These are phyloP conservation scores for Lepidotrigona ventralis DNA, from an alignment of 1,140 invertebrate species.

Conservation along the genomic window DNA sequence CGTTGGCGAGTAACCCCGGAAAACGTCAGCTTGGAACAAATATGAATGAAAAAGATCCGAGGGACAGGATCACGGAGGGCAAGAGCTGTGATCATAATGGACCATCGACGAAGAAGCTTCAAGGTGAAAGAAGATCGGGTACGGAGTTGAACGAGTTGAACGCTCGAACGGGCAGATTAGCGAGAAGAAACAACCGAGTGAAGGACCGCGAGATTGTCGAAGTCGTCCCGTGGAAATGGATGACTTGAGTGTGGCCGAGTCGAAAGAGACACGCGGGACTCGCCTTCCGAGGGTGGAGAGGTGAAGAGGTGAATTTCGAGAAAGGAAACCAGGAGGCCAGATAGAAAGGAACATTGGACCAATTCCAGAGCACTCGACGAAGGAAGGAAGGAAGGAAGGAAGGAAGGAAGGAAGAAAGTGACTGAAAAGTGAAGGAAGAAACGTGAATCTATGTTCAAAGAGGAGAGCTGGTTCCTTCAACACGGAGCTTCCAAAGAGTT, in stretches of 20 bases:
- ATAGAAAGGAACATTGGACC: conserved; percentile 24
- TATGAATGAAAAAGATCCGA: not conserved
- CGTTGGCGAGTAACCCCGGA: conserved; percentile 9
- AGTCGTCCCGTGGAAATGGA: conserved; percentile 39
- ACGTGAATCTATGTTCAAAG: conserved; percentile 23
- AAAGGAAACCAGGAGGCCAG: conserved; percentile 3
- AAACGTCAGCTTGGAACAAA: conserved; percentile 23
- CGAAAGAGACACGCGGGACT: conserved; percentile 32
- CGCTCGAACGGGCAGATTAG: not conserved
- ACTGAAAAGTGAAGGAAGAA: conserved; percentile 18
- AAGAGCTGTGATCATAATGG: not conserved
- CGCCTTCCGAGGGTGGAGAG: conserved; percentile 2
- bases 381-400: conserved; percentile 22
- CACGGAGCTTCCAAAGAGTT: conserved; percentile 3
- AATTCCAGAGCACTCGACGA: conserved; percentile 16
- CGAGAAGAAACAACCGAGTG: not conserved
- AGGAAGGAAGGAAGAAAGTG: conserved; percentile 28
- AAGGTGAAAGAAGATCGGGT: not conserved
- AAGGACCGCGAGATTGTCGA: not conserved
- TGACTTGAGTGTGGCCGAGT: conserved; percentile 40
- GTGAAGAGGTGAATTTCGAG: conserved; percentile 29
- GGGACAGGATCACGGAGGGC: not conserved
- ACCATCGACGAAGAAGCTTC: not conserved
- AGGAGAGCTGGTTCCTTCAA: not conserved
- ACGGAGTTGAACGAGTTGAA: conserved; percentile 9